These are phyloP conservation scores for Manis crassicaudata DNA, from an alignment of 2,797 vertebrate species.

Conservation along the genomic window DNA sequence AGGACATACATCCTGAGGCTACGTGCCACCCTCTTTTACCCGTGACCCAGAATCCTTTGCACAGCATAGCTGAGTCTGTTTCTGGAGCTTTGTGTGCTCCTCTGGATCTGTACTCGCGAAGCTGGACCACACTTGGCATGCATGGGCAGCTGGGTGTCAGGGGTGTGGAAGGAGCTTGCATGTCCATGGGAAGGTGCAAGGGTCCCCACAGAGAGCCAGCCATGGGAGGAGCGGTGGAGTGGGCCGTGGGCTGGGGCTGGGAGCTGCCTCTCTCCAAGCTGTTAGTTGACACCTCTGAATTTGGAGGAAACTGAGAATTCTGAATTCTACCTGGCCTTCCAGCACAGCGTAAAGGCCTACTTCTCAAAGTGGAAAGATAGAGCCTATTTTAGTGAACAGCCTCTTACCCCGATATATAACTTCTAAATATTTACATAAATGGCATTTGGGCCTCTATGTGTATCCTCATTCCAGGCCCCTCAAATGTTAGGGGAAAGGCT, in stretches of 20 bases:
- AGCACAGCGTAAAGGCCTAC: neutral
- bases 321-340: constrained; percentile 7
- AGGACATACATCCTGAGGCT: no score
- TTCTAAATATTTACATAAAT: neutral
- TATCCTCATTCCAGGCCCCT: neutral
- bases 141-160: neutral
- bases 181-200: neutral
- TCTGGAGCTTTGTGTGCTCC: neutral
- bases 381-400: neutral
- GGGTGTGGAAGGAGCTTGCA: neutral
- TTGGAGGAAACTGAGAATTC: neutral
- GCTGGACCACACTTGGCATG: neutral
- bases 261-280: neutral
- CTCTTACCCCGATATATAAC: neutral
- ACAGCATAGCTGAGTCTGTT: neutral
- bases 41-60: neutral
- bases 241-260: neutral
- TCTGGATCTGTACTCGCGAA: neutral
- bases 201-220: neutral
- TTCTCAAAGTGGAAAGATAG: neutral
- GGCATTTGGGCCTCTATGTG: neutral
- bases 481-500: neutral
- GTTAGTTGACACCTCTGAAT: neutral
- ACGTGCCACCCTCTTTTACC: neutral
- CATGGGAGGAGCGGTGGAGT: no score